Evolutionary conservation across 2,113 vertebrate species (phyloP), one percentile per base, ranked within the genome.

Genomic region (Burhinus oedicnemus): DNA sequence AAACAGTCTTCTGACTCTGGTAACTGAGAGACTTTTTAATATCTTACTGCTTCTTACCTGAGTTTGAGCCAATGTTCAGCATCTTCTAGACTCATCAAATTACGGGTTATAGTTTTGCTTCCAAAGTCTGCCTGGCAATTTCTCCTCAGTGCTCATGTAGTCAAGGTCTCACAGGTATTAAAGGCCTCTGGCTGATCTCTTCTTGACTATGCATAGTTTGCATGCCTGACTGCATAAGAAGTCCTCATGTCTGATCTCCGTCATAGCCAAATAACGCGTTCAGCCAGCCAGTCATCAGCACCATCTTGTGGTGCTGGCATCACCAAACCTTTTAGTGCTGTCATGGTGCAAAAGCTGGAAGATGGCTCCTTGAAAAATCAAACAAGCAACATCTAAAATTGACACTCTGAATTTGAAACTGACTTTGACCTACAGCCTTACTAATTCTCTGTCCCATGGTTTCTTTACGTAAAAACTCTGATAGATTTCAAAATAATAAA

Each of bases 111-210:
- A 76, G 38, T 61, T 87, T 70, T 89, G 52, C 44, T 87, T 84
- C 62, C 91, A 91, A 75, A 83, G 52, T 69, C 61, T 69, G 25
- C 70, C 58, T 95, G 92, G 77, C 60, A 90, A 38, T 83, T 89
- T 89, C 52, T 76, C 65, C 44, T 74, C 44, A 27, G 70, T 34
- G 44, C 61, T 87, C 2, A 0, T 42, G 36, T 6, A 78, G 89
- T 40, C 30, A 27, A 80, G 17, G 62, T 76, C 80, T 92, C 80
- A 65, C 29, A 71, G 57, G 81, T 74, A 91, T 42, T 29, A 44
- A 21, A 61, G 83, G 61, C 86, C 64, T 72, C 83, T 94, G 95
- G 95, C 77, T 95, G 87, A 89, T 91, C 87, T 85, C 57, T 79
- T 74, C 64, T 23, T 42, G 70, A 57, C 44, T 8, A 38, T 79